Percentiles rank a stretch among this genome's conserved stretches.
Conservation (phyloP, 2,888 invertebrate species). For the Drosophila melanosoma region DNA sequence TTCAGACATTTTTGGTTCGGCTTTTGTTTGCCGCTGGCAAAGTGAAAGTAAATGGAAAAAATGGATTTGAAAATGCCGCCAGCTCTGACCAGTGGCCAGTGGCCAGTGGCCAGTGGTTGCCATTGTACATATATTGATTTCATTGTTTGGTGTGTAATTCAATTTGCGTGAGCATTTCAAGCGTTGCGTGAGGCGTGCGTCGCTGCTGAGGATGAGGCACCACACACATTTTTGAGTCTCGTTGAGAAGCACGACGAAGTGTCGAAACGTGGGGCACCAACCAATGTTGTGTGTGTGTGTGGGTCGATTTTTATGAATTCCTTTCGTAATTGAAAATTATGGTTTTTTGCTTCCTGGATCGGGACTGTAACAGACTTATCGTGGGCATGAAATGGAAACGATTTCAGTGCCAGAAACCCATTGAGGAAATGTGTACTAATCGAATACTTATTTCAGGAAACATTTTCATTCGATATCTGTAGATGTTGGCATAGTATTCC, state of each 20-base stretch:
- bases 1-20: slow-evolving; percentile 8
- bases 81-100: slow-evolving; percentile 26
- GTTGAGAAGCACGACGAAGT: background rate
- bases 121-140: slow-evolving; percentile 10
- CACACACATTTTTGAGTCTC: background rate
- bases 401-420: slow-evolving; percentile 36
- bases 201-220: slow-evolving; percentile 1
- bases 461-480: background rate
- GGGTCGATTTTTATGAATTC: slow-evolving; percentile 9
- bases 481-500: background rate
- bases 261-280: background rate
- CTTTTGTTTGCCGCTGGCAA: slow-evolving; percentile 47
- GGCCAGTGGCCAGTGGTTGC: slow-evolving; percentile 21
- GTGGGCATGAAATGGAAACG: slow-evolving; percentile 9
- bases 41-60: slow-evolving; percentile 62
- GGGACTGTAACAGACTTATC: slow-evolving; percentile 20
- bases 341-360: slow-evolving; percentile 33
- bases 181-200: slow-evolving; percentile 37
- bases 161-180: slow-evolving; percentile 22
- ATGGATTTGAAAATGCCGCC: slow-evolving; percentile 43
- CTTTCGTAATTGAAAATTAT: slow-evolving; percentile 14
- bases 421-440: slow-evolving; percentile 12
- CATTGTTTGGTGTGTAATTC: slow-evolving; percentile 32
- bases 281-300: slow-evolving; percentile 15
- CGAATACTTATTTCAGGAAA: background rate